These are phyloP conservation scores for Scolopax rusticola DNA, from an alignment of 2,797 vertebrate species.

Conservation along the genomic window DNA sequence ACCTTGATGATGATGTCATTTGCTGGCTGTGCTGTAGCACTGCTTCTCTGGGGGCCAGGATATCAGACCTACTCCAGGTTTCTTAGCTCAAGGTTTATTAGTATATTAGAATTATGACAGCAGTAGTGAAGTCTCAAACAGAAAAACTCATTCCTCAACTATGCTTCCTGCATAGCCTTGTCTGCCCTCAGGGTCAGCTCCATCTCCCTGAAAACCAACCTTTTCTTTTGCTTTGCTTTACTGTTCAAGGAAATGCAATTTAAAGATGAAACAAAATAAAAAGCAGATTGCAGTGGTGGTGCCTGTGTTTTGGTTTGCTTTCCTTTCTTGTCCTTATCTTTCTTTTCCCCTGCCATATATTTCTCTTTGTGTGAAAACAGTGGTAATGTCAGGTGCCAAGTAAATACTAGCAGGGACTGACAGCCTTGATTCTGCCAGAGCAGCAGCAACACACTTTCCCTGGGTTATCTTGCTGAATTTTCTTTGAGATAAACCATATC, in stretches of 20 bases:
- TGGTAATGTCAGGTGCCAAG: not conserved
- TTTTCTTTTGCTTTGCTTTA: not conserved
- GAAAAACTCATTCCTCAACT: not conserved
- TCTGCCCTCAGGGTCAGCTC: not conserved
- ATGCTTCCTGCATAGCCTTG: not conserved
- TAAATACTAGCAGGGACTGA: not conserved
- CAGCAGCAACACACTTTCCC: not conserved
- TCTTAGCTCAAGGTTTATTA: not conserved
- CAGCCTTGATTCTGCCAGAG: not conserved
- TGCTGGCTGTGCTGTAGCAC: not conserved
- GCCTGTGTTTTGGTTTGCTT: not conserved
- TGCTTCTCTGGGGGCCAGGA: not conserved
- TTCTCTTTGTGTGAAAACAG: not conserved
- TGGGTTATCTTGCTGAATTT: not conserved
- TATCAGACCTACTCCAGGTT: not conserved
- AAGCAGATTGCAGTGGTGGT: not conserved
- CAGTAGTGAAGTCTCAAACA: accelerated
- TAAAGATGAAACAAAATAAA: not conserved
- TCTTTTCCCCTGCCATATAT: not conserved
- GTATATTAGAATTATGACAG: not conserved
- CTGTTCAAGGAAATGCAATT: not conserved
- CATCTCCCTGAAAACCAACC: not conserved
- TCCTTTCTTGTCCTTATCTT: not conserved
- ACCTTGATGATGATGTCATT: not conserved
- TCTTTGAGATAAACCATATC: not conserved